Base-by-base conservation (phyloP, 2,888 invertebrate species). In the Lucinisca nassula region DNA sequence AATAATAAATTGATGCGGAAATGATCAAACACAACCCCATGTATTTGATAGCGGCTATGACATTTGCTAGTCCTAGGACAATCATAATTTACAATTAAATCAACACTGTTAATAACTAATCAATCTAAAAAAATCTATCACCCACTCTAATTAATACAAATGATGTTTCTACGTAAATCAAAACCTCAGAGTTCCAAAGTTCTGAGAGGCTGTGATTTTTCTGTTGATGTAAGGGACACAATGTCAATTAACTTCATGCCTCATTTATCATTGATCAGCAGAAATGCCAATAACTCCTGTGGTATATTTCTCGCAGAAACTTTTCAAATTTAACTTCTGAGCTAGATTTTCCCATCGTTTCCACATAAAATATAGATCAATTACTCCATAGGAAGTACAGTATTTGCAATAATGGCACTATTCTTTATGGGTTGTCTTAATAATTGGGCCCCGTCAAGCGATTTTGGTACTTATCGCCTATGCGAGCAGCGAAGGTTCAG, bases 201-300 rank as follows among this genome's bases (percentile, higher is more conserved):
- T 21, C 58, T 21, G 58, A 58, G 58, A 27, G n/a, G 58, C 58
- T 58, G 8, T 58, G 58, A 58, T 67, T 67, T 35, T 35, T 32
- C 35, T 35, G 21, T 30, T 67, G 67, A 67, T 67, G 35, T 67
- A 35, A 12, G 14, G 67, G 67, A 35, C 67, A 67, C 6, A 35
- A 1, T 10, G 35, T 21, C 67, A 85, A 85, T 81, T 80, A 81
- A 77, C 55, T 80, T 72, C 79, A 77, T 85, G 58, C 40, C 75
- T 38, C n/a, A 61, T 77, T 70, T 77, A 72, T 70, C 58, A 35
- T n/a, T 37, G 67, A 85, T 85, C 84, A 85, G 73, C 76, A 80
- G 55, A 30, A 67, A 76, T 81, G 67, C 32, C 84, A 80, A 80
- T 76, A 81, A 58, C 3, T 61, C 32, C 67, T 35, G 67, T 8